Evolutionary conservation across 2,113 vertebrate genomes (phyloP).

Genomic region (Catagonus wagneri): DNA sequence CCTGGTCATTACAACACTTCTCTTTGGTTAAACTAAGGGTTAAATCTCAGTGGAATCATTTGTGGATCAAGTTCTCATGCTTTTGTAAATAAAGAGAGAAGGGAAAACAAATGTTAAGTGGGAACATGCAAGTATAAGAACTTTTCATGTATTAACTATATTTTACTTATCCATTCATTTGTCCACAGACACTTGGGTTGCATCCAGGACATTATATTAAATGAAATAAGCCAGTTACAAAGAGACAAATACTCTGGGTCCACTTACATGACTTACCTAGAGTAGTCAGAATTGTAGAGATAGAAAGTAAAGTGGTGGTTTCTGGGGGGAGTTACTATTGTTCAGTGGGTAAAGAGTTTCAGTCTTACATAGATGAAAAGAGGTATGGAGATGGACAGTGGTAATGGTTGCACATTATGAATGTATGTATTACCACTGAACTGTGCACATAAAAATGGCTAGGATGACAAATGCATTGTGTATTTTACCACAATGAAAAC

Average conservation of each 20-base stretch:
- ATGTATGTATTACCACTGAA: not conserved
- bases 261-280: not conserved
- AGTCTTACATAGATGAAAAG: not conserved
- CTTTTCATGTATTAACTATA: not conserved
- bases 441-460: not conserved
- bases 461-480: not conserved
- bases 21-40: not conserved
- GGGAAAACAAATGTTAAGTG: not conserved
- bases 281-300: not conserved
- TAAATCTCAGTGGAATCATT: not conserved
- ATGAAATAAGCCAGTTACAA: not conserved
- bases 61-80: not conserved
- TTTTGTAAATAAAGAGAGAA: slow-evolving; percentile 16
- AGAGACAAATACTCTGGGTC: not conserved
- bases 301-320: not conserved
- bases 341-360: not conserved
- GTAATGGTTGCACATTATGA: not conserved
- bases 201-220: not conserved
- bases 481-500: not conserved
- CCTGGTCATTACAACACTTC: not conserved
- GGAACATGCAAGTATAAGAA: not conserved
- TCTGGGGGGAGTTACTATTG: not conserved
- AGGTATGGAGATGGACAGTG: not conserved
- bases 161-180: not conserved
- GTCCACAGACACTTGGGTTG: not conserved